Conservation (phyloP, 37 sponge, comb jelly and placozoan species). For the Axinella damicornis region DNA sequence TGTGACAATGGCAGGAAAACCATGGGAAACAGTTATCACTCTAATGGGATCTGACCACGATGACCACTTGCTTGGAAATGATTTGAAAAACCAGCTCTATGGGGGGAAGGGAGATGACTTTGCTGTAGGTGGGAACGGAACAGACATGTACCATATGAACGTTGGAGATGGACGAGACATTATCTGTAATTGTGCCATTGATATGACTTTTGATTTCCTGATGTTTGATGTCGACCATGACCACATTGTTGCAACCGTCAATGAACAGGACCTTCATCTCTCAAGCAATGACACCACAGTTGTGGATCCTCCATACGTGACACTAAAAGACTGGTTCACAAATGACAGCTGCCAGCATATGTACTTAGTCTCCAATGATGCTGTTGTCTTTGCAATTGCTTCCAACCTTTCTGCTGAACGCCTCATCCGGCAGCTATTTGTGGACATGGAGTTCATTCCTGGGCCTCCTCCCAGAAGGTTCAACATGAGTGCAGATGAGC, state of each 20-base stretch:
- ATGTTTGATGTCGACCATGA: background rate
- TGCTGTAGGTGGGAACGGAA: constrained; percentile 16
- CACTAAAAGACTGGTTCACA: constrained; percentile 14
- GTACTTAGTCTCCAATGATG: background rate
- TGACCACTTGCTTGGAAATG: constrained; percentile 26
- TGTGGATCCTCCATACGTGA: too few relatives aligned
- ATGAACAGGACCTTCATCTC: background rate
- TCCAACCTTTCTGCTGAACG: background rate
- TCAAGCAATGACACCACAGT: background rate
- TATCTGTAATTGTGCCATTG: constrained; percentile 45
- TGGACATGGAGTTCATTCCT: constrained; percentile 5
- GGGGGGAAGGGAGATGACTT: constrained; percentile 35
- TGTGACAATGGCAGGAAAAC: background rate
- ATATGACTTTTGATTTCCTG: constrained; percentile 11
- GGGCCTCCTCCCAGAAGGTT: constrained; percentile 2
- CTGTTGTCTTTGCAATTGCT: background rate
- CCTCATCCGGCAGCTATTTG: constrained; percentile 16
- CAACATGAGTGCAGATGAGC: constrained; percentile 17
- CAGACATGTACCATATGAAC: constrained; percentile 19
- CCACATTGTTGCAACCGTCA: background rate
- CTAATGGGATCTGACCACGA: constrained; percentile 14
- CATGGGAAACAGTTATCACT: background rate
- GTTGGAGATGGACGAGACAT: background rate
- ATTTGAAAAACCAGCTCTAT: constrained; percentile 3
- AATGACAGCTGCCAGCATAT: constrained; percentile 1